Percentiles rank a stretch among this genome's conserved stretches.
These are phyloP conservation scores for Eospalax fontanierii DNA, from an alignment of 2,797 vertebrate genomes.

Conservation along the genomic window DNA sequence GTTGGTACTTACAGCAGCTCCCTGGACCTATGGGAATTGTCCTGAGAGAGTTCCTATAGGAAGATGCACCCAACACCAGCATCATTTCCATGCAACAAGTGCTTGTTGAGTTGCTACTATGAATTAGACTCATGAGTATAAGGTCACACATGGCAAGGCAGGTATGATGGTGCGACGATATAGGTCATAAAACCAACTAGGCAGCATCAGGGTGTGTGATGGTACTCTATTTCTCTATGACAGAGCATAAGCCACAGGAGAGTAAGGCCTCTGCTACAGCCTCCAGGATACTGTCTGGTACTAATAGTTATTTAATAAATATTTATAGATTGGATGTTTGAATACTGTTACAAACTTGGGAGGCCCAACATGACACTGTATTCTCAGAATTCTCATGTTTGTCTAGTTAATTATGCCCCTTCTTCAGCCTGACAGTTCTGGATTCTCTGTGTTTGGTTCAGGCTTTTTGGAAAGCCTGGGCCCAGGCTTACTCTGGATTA, in stretches of 20 bases:
- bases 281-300: background rate
- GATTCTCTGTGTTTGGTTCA: constrained; percentile 16
- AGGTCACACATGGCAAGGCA: background rate
- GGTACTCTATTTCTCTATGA: background rate
- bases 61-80: background rate
- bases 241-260: background rate
- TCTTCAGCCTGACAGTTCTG: background rate
- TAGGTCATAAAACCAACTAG: background rate
- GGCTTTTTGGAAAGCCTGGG: constrained; percentile 11
- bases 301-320: constrained; percentile 19
- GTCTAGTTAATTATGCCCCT: background rate
- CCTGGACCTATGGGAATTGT: background rate
- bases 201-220: background rate
- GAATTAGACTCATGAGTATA: background rate
- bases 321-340: background rate
- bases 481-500: background rate
- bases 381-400: background rate
- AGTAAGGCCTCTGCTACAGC: background rate
- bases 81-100: background rate
- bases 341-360: background rate
- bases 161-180: accelerated
- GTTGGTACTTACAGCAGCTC: background rate
- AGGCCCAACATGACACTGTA: background rate
- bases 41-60: background rate
- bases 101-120: background rate